phyloP scores from a whole-genome alignment of 2,113 vertebrate genomes.

The Prochilodus magdalenae region DNA sequence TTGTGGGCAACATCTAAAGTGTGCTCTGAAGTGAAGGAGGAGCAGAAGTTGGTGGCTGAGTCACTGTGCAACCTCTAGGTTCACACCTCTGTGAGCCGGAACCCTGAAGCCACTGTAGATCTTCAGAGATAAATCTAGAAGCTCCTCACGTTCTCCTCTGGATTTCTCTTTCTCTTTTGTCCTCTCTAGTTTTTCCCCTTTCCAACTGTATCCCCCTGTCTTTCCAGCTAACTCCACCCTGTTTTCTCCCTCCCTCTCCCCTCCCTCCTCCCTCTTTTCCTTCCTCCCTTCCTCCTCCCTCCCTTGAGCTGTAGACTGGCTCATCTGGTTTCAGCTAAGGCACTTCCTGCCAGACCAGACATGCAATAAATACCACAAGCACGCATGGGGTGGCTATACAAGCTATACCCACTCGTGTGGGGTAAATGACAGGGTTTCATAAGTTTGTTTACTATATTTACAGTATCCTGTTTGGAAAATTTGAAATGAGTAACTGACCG shows the following conservation, averaged over 20 bases:
- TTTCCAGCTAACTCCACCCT: constrained; percentile 12
- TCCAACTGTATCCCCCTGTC: background rate
- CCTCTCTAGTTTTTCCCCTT: constrained; percentile 20
- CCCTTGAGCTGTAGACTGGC: background rate
- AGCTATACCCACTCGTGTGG: background rate
- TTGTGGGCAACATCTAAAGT: background rate
- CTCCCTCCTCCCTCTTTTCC: constrained; percentile 14
- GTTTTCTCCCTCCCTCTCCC: background rate
- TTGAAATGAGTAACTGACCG: too few relatives aligned
- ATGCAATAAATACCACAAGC: background rate
- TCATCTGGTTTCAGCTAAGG: constrained; percentile 17
- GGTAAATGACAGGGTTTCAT: background rate
- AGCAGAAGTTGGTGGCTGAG: background rate
- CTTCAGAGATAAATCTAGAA: background rate
- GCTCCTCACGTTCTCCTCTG: background rate
- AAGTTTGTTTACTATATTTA: too few relatives aligned
- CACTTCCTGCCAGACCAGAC: constrained; percentile 16
- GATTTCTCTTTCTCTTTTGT: constrained; percentile 12
- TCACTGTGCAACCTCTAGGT: background rate
- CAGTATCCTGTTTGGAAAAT: too few relatives aligned
- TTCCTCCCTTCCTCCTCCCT: background rate
- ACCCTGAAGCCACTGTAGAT: background rate
- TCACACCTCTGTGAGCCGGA: background rate
- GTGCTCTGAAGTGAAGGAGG: background rate
- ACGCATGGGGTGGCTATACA: background rate